phyloP scores from a whole-genome alignment of 1,140 invertebrate species.

The Neodiprion lecontei region DNA sequence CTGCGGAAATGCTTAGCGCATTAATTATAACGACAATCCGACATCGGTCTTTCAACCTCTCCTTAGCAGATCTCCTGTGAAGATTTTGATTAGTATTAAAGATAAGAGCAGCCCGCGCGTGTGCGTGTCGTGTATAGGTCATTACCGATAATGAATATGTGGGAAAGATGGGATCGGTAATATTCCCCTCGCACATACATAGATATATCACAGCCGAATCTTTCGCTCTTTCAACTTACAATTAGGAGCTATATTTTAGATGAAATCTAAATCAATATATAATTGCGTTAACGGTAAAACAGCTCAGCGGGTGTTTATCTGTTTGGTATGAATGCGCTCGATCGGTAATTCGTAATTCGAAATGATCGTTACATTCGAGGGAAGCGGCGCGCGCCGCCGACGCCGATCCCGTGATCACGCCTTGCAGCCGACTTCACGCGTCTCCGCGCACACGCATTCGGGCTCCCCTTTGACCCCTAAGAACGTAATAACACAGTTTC shows the following conservation, averaged over 20 bases:
- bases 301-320: not conserved
- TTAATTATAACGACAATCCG: no score
- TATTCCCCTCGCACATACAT: not conserved
- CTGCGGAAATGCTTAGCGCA: no score
- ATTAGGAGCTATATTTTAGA: slow-evolving; percentile 7
- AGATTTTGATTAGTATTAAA: no score
- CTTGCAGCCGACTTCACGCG: no score
- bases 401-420: no score
- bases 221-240: not conserved
- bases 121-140: no score
- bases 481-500: not conserved
- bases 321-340: not conserved
- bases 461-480: not conserved
- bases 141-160: no score
- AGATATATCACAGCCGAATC: not conserved
- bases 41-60: no score
- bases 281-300: slow-evolving; percentile 6
- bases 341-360: slow-evolving; percentile 8
- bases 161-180: not conserved
- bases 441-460: not conserved
- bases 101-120: no score
- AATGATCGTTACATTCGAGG: not conserved
- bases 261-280: slow-evolving; percentile 5
- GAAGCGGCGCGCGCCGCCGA: no score
- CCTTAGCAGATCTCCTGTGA: no score